A percentile compares a stretch with the other conserved stretches of the same genome.
These are phyloP conservation scores for Bagarius yarrelli DNA, from an alignment of 2,113 vertebrate genomes.

Conservation along the genomic window DNA sequence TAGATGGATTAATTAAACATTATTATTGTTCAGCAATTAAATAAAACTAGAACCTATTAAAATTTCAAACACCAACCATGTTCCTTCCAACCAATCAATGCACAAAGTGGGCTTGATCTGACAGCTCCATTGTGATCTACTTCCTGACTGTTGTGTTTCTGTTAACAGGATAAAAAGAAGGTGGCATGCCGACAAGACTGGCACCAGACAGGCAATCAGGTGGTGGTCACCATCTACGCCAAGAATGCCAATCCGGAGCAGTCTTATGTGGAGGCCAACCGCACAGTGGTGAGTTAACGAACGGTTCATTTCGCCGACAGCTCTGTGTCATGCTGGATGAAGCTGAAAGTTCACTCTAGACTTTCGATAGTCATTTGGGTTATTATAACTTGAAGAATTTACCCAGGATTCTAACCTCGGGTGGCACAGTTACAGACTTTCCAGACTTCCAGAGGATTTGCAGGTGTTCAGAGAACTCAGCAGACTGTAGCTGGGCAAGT, in stretches of 20 bases:
- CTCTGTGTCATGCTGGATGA: neutral
- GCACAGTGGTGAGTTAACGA: constrained; percentile 77
- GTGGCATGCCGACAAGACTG: constrained; percentile 90
- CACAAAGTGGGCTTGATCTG: neutral
- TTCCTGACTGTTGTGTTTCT: neutral
- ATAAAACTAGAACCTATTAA: no score
- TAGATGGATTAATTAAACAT: no score
- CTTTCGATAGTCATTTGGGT: neutral
- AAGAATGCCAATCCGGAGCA: constrained; percentile 80
- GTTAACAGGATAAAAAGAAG: constrained; percentile 77
- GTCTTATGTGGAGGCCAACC: constrained; percentile 80
- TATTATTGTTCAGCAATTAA: no score
- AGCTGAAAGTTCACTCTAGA: neutral
- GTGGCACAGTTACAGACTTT: neutral
- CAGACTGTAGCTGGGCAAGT: neutral
- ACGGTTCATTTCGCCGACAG: neutral
- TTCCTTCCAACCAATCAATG: neutral
- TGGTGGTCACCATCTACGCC: constrained; percentile 88
- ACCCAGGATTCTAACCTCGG: neutral
- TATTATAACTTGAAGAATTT: neutral
- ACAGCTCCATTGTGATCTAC: neutral
- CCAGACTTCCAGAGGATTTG: no score
- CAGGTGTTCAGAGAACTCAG: neutral
- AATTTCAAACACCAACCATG: no score
- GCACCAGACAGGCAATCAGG: constrained; percentile 86